These are phyloP conservation scores for Meloidogyne floridensis DNA, from an alignment of 1,140 invertebrate genomes.

Conservation along the genomic window DNA sequence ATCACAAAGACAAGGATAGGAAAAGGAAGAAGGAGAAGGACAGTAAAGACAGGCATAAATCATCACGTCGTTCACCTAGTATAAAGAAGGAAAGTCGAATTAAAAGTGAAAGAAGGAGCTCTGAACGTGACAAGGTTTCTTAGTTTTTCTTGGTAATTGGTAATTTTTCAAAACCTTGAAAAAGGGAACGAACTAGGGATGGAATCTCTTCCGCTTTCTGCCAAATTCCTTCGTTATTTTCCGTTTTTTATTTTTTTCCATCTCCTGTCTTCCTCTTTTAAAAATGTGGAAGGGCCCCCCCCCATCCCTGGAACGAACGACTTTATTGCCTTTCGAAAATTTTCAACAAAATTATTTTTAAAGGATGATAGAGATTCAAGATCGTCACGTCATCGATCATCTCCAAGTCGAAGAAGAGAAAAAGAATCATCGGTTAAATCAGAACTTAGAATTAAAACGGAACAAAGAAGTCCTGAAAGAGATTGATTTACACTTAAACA, in stretches of 20 bases:
- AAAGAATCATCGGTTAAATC: slow-evolving; percentile 18
- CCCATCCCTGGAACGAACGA: neutral
- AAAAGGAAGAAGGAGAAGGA: slow-evolving; percentile 21
- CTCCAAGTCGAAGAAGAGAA: slow-evolving; percentile 14
- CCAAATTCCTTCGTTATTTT: too few relatives aligned
- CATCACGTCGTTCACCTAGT: slow-evolving; percentile 26
- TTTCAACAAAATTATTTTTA: neutral
- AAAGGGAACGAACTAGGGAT: too few relatives aligned
- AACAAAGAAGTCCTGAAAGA: slow-evolving; percentile 26
- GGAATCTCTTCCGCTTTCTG: too few relatives aligned
- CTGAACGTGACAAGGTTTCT: slow-evolving; percentile 22
- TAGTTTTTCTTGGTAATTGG: neutral
- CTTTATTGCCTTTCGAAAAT: neutral
- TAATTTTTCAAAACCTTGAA: too few relatives aligned
- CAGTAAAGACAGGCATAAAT: neutral
- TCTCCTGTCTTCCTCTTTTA: too few relatives aligned
- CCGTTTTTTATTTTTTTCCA: neutral
- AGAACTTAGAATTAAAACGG: slow-evolving; percentile 10
- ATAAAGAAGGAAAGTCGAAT: slow-evolving; percentile 15
- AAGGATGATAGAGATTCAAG: slow-evolving; percentile 21
- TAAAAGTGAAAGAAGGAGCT: slow-evolving; percentile 29
- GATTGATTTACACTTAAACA: neutral
- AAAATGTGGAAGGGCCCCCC: too few relatives aligned
- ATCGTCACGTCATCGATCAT: slow-evolving; percentile 16
- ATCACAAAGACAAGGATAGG: slow-evolving; percentile 19